Conservation (phyloP, 2,888 invertebrate species). For the Folsomia candida region DNA sequence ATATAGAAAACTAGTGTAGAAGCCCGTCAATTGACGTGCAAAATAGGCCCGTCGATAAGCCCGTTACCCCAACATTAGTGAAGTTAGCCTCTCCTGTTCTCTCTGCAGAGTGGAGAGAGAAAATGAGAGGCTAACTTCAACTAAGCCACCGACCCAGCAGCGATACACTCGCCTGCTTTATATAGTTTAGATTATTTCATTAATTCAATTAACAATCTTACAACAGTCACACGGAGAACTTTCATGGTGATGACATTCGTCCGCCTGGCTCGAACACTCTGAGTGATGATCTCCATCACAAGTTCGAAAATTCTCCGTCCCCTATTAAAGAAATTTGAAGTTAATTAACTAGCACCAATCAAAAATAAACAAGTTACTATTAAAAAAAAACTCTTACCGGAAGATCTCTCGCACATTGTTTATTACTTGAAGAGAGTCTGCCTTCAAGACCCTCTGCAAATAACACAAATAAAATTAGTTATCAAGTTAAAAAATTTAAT, state of each 20-base stretch:
- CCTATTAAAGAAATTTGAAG: not conserved
- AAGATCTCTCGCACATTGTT: not conserved
- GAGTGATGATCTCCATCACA: slow-evolving; percentile 1
- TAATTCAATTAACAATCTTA: too few relatives aligned
- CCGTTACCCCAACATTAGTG: too few relatives aligned
- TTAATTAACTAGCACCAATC: not conserved
- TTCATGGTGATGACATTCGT: not conserved
- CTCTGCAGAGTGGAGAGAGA: too few relatives aligned
- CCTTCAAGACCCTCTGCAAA: slow-evolving; percentile 1
- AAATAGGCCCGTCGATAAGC: too few relatives aligned
- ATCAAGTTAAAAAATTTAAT: not conserved
- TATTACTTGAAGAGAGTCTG: not conserved
- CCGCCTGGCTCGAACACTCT: slow-evolving; percentile 7
- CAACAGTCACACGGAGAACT: slow-evolving; percentile 24
- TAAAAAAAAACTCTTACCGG: not conserved
- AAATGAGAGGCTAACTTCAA: too few relatives aligned
- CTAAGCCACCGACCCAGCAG: too few relatives aligned
- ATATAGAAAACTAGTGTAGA: not conserved
- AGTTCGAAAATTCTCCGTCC: not conserved
- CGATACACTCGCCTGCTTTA: too few relatives aligned
- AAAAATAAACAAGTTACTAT: not conserved
- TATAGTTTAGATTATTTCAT: too few relatives aligned
- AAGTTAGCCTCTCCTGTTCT: too few relatives aligned
- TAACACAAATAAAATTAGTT: not conserved
- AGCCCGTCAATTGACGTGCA: too few relatives aligned